These are phyloP conservation scores for Campoplex nolae DNA, from an alignment of 2,888 invertebrate species.

Conservation along the genomic window DNA sequence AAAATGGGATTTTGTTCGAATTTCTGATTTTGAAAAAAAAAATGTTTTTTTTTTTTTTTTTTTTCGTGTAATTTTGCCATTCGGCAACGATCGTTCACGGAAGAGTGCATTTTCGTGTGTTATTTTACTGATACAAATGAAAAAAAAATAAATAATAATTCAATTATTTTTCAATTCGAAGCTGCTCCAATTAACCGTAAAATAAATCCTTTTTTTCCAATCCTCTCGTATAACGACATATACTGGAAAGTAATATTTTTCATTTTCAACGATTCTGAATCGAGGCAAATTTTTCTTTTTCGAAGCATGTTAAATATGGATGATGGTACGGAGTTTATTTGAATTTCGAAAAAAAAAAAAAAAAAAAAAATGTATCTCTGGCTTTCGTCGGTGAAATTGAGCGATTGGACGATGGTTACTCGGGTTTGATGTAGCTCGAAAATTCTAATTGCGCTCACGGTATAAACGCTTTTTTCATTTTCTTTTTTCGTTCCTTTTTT, in stretches of 20 bases:
- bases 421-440: background rate
- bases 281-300: background rate
- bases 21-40: background rate
- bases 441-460: constrained; percentile 4
- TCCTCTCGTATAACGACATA: background rate
- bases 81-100: background rate
- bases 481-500: background rate
- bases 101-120: background rate
- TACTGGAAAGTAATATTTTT: background rate
- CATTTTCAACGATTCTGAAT: background rate
- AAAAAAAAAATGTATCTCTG: background rate
- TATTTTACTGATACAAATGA: background rate
- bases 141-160: background rate
- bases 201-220: background rate
- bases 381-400: background rate
- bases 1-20: background rate
- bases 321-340: constrained; percentile 8
- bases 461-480: constrained; percentile 39
- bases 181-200: background rate
- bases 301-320: constrained; percentile 3
- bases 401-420: constrained; percentile 3
- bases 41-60: background rate
- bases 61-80: background rate
- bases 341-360: constrained; percentile 18
- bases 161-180: background rate